Conservation (phyloP, 92 coral and sea anemone genomes). For the Porites cylindrica region DNA sequence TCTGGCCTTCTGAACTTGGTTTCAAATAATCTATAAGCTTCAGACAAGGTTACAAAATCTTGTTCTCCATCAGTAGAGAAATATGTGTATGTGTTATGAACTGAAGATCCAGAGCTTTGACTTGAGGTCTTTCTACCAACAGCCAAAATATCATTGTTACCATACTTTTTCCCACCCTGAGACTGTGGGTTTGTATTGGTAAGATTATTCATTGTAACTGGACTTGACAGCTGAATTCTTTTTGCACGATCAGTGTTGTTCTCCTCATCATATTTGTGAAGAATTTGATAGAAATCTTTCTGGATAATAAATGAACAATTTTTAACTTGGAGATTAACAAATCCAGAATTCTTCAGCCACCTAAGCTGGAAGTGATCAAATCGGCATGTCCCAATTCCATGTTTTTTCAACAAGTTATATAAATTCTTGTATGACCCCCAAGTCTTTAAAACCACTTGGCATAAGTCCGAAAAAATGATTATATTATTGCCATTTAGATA, state of each 20-base stretch:
- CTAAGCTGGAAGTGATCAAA: slow-evolving; percentile 65
- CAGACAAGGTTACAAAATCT: slow-evolving; percentile 64
- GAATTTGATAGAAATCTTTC: slow-evolving; percentile 50
- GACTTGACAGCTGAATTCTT: slow-evolving; percentile 45
- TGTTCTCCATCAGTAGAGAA: slow-evolving; percentile 33
- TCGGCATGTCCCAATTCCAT: slow-evolving; percentile 64
- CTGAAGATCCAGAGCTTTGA: neutral
- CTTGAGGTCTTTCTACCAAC: neutral
- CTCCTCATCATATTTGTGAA: slow-evolving; percentile 55
- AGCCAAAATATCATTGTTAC: neutral
- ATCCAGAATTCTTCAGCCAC: slow-evolving; percentile 63
- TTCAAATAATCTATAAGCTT: slow-evolving; percentile 63
- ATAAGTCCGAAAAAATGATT: slow-evolving; percentile 69
- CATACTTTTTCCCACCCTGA: neutral
- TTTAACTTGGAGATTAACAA: slow-evolving; percentile 67
- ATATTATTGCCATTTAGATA: slow-evolving; percentile 24
- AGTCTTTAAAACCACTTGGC: slow-evolving; percentile 63
- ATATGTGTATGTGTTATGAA: slow-evolving; percentile 42
- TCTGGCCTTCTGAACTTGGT: slow-evolving; percentile 62
- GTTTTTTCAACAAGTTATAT: slow-evolving; percentile 60
- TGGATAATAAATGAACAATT: slow-evolving; percentile 70
- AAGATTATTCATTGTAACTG: slow-evolving; percentile 25
- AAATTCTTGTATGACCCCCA: slow-evolving; percentile 72
- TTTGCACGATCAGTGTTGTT: slow-evolving; percentile 35
- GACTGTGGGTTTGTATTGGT: neutral